Evolutionary conservation across 2,113 vertebrate species (phyloP).

Genomic region (Otolemur garnettii): DNA sequence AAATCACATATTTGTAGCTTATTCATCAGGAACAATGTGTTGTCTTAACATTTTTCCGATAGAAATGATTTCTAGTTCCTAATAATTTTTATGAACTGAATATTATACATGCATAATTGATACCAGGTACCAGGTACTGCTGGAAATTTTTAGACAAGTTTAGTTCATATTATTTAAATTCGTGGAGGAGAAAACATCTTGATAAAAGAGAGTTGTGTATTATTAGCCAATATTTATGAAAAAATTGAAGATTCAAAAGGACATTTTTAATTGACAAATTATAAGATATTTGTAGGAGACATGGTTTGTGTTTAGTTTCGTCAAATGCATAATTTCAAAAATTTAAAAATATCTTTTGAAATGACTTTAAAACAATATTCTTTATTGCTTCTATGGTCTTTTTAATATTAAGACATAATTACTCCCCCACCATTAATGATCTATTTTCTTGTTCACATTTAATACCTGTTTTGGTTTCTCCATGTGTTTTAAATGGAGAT

Average conservation of each 20-base stretch:
- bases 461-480: slow-evolving; percentile 55
- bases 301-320: slow-evolving; percentile 33
- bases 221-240: slow-evolving; percentile 46
- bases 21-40: not conserved
- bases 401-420: slow-evolving; percentile 58
- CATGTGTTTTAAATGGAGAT: slow-evolving; percentile 56
- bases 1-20: slow-evolving; percentile 25
- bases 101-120: slow-evolving; percentile 17
- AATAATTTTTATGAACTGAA: slow-evolving; percentile 27
- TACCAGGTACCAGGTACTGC: not conserved
- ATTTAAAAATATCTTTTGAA: slow-evolving; percentile 50
- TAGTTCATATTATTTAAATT: slow-evolving; percentile 45
- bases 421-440: slow-evolving; percentile 4
- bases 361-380: slow-evolving; percentile 46
- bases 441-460: slow-evolving; percentile 46
- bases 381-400: slow-evolving; percentile 46
- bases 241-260: slow-evolving; percentile 25
- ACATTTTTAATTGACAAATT: slow-evolving; percentile 40
- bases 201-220: slow-evolving; percentile 3
- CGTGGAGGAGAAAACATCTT: not conserved
- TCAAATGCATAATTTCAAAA: slow-evolving; percentile 44
- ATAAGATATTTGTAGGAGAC: not conserved
- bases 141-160: slow-evolving; percentile 38
- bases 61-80: slow-evolving; percentile 19
- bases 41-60: slow-evolving; percentile 42